Evolutionary conservation across 2,113 vertebrate species (phyloP).

Genomic region (Ahaetulla prasina): DNA sequence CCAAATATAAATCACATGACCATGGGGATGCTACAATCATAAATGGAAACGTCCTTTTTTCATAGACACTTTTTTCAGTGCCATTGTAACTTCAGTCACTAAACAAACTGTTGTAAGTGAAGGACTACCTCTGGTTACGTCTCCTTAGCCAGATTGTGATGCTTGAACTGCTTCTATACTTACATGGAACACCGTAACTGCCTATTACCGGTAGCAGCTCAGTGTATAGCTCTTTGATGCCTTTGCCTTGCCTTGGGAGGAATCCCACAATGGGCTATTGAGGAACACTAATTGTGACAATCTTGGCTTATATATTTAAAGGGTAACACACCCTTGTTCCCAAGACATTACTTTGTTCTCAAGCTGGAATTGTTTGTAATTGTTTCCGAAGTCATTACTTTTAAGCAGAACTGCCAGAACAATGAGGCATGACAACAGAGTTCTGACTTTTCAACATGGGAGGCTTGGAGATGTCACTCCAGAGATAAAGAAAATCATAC

Average conservation of each 20-base stretch:
- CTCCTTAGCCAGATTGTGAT: not conserved
- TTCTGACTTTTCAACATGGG: no score
- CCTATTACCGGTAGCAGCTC: not conserved
- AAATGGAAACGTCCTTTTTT: no score
- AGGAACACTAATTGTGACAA: not conserved
- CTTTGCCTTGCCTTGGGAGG: not conserved
- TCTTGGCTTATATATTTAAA: not conserved
- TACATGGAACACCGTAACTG: no score
- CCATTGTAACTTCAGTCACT: not conserved
- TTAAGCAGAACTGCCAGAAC: not conserved
- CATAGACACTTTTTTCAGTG: not conserved
- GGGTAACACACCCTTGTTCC: not conserved
- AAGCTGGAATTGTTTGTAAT: not conserved
- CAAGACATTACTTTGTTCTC: not conserved
- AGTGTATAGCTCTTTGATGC: no score
- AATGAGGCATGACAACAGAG: not conserved
- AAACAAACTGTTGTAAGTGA: not conserved
- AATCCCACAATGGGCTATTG: not conserved
- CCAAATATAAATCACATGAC: not conserved
- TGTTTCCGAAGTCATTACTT: no score
- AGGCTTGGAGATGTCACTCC: not conserved
- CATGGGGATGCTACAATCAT: not conserved
- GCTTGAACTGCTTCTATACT: not conserved
- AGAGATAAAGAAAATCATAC: not conserved
- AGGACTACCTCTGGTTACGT: not conserved